Percentiles rank a stretch among this genome's conserved stretches.
phyloP scores from a whole-genome alignment of 2,113 vertebrate genomes.

The Grammomys dolichurus region DNA sequence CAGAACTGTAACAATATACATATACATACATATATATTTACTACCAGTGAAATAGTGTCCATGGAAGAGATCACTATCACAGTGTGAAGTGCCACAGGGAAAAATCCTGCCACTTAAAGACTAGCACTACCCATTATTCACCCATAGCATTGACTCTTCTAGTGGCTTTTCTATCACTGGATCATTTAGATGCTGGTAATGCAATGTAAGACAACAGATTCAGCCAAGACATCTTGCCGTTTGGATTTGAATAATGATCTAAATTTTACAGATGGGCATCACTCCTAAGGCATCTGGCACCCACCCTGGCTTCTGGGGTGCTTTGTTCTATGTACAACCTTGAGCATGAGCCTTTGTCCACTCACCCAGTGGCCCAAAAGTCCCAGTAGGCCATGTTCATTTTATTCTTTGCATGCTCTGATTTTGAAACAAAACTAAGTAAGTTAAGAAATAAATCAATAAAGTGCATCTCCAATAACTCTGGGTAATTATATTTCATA shows the following conservation, averaged over 20 bases:
- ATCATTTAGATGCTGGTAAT: not conserved
- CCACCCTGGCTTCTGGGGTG: not conserved
- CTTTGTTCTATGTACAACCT: fast-evolving
- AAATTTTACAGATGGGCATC: not conserved
- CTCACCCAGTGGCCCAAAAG: not conserved
- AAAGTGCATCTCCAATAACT: not conserved
- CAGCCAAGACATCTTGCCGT: not conserved
- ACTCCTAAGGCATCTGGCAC: not conserved
- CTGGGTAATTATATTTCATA: not conserved
- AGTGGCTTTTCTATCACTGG: not conserved
- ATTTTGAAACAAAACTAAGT: not conserved
- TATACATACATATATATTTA: not conserved
- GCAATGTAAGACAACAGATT: not conserved
- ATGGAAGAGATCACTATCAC: not conserved
- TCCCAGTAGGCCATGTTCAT: not conserved
- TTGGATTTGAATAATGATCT: constrained; percentile 18
- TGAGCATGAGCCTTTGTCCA: not conserved
- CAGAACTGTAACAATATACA: not conserved
- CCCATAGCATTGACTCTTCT: not conserved
- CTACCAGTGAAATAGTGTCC: not conserved
- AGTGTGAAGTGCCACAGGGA: not conserved
- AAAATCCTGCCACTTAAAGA: not conserved
- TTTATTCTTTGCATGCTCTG: not conserved
- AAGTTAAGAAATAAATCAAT: not conserved
- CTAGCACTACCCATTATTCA: not conserved